Base-by-base conservation (phyloP, 1,140 invertebrate species). In the Panulirus ornatus region DNA sequence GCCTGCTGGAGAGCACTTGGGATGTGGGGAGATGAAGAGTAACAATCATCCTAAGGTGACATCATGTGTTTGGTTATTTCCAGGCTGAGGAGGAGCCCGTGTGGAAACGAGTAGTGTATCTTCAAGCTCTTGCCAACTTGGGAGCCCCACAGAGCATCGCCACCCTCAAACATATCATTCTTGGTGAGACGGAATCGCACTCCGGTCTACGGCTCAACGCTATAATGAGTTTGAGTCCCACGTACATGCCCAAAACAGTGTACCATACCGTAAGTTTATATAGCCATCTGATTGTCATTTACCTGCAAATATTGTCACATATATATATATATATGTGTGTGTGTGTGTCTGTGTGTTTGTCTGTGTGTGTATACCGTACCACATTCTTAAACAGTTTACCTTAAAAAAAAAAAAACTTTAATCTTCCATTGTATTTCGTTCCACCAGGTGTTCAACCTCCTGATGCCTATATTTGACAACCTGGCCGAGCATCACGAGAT, bases 401-500 rank as follows among this genome's bases (percentile, higher is more conserved):
- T n/a, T n/a, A n/a, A n/a, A n/a, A n/a, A n/a, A n/a, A n/a, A n/a
- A n/a, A n/a, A n/a, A n/a, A n/a, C n/a, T n/a, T n/a, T n/a, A n/a
- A n/a, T n/a, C n/a, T n/a, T n/a, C n/a, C n/a, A n/a, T n/a, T n/a
- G n/a, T n/a, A n/a, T n/a, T n/a, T n/a, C n/a, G n/a, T n/a, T n/a
- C n/a, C 36, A 14, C 9, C 75, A 78, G 75, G 44, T 44, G 22
- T 44, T 78, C 22, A 11, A 1, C 19, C 3, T 78, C 3, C 22
- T 78, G 75, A 78, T 78, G 75, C 40, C 75, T n/a, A 34, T 78
- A 11, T 78, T 78, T 47, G 75, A 78, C 38, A 78, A 78, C 22
- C 27, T 27, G 2, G 75, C 27, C 0, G 75, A 78, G 36, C 11
- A 78, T 40, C 22, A 44, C 16, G 75, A 44, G 44, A 22, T 78